phyloP scores from a whole-genome alignment of 2,888 invertebrate genomes.

The Agrochola macilenta region DNA sequence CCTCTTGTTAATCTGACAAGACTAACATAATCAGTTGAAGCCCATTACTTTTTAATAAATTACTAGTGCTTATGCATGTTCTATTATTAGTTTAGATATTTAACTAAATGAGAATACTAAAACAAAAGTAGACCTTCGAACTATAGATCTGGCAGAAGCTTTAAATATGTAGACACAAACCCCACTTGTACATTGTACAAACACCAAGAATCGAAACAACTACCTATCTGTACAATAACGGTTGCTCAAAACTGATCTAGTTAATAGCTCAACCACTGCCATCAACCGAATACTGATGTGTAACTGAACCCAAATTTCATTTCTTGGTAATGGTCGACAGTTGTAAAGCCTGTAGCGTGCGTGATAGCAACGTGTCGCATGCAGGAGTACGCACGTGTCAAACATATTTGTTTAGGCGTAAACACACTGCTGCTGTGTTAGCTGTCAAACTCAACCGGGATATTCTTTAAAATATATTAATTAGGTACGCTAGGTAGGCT shows the following conservation, averaged over 20 bases:
- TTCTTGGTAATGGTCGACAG: neutral
- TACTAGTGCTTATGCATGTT: neutral
- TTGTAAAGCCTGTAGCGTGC: neutral
- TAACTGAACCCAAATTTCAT: neutral
- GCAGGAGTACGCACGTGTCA: conserved; percentile 6
- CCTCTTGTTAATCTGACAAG: neutral
- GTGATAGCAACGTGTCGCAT: conserved; percentile 32
- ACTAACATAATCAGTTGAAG: neutral
- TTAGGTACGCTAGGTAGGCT: neutral
- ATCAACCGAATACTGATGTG: too few relatives aligned
- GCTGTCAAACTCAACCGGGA: neutral
- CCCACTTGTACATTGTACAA: neutral
- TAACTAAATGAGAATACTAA: neutral
- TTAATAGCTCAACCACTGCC: too few relatives aligned
- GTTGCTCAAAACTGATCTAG: neutral
- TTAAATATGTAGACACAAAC: neutral
- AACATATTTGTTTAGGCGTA: conserved; percentile 39
- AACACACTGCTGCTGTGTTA: conserved; percentile 4
- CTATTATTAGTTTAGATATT: neutral
- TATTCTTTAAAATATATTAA: neutral
- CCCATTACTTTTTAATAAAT: neutral
- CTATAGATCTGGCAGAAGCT: neutral
- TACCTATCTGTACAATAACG: too few relatives aligned
- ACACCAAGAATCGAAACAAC: neutral
- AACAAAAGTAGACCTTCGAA: neutral